Conservation (phyloP, 2,888 invertebrate species). For the Xestia xanthographa region DNA sequence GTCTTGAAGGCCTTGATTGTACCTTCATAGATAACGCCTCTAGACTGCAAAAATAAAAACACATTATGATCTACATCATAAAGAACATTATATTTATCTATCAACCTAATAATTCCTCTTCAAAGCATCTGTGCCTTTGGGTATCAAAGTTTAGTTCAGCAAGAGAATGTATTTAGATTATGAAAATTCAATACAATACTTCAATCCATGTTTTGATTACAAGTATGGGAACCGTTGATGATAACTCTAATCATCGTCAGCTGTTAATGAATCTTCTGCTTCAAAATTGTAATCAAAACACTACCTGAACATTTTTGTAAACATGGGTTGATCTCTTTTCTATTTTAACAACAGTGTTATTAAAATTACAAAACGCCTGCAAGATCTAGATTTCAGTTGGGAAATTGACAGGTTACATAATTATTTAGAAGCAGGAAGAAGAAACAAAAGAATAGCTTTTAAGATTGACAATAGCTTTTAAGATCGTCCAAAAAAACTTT, state of each 20-base stretch:
- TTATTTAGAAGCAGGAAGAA: not conserved
- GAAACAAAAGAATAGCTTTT: not conserved
- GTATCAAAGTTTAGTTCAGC: too few relatives aligned
- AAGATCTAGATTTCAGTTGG: not conserved
- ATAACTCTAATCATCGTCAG: not conserved
- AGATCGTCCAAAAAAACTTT: not conserved
- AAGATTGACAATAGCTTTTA: not conserved
- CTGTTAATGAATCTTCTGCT: not conserved
- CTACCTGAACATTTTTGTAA: not conserved
- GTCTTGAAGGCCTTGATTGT: not conserved
- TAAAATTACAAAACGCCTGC: not conserved
- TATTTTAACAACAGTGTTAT: not conserved
- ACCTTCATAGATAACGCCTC: too few relatives aligned
- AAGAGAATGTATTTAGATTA: not conserved
- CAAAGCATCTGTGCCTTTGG: too few relatives aligned
- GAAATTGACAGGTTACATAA: not conserved
- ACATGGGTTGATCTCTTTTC: not conserved
- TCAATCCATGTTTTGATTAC: not conserved
- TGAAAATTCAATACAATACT: not conserved
- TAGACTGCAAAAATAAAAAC: too few relatives aligned
- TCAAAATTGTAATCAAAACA: not conserved
- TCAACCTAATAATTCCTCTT: too few relatives aligned
- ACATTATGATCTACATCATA: too few relatives aligned
- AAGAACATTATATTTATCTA: too few relatives aligned
- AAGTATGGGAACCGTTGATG: not conserved